phyloP scores from a whole-genome alignment of 2,888 invertebrate species.

The Tinea semifulvella region DNA sequence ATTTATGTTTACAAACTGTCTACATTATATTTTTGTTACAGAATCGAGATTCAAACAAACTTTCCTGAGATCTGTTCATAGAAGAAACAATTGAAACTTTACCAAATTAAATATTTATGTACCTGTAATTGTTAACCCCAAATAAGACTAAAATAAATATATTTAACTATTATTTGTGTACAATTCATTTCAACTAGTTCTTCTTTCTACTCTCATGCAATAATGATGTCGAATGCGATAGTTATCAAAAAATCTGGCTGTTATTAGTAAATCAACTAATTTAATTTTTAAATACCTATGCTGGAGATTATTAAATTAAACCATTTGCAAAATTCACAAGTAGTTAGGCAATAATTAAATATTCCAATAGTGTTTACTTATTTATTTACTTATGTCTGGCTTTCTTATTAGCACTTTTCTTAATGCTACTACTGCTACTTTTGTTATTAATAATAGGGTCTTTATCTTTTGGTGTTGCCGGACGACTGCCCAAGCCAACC shows the following conservation, averaged over 20 bases:
- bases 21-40: slow-evolving; percentile 38
- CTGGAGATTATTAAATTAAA: too few relatives aligned
- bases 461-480: slow-evolving; percentile 59
- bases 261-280: too few relatives aligned
- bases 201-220: too few relatives aligned
- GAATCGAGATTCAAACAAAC: slow-evolving; percentile 57
- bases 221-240: too few relatives aligned
- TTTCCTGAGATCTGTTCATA: slow-evolving; percentile 36
- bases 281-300: too few relatives aligned
- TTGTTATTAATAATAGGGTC: slow-evolving; percentile 58
- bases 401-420: slow-evolving; percentile 84
- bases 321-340: too few relatives aligned
- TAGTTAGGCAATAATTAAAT: too few relatives aligned
- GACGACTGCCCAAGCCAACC: slow-evolving; percentile 52
- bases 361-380: not conserved
- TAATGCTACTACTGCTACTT: slow-evolving; percentile 54
- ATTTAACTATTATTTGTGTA: too few relatives aligned
- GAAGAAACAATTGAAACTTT: slow-evolving; percentile 29
- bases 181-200: too few relatives aligned
- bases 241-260: too few relatives aligned
- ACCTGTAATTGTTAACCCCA: slow-evolving; percentile 11
- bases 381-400: slow-evolving; percentile 77
- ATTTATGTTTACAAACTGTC: too few relatives aligned
- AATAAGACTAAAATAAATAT: too few relatives aligned
- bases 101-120: not conserved